Conservation (phyloP, 2,113 vertebrate genomes). For the Notarius lentiginosus region DNA sequence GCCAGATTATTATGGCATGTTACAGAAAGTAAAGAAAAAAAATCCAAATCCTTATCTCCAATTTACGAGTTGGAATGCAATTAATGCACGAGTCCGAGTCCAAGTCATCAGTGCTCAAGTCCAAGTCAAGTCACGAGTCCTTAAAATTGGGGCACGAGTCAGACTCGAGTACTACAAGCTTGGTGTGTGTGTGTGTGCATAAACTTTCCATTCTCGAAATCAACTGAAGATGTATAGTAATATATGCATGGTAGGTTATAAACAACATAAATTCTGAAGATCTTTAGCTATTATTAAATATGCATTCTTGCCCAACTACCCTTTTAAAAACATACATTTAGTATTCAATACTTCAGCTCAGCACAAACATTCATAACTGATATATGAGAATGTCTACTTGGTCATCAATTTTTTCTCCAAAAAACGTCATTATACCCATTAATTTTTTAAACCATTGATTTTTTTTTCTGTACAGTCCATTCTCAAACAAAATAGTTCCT, state of each 20-base stretch:
- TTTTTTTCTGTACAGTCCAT: not conserved
- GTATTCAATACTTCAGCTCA: not conserved
- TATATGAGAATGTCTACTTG: not conserved
- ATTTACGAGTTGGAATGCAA: too few species aligned
- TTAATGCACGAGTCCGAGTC: too few species aligned
- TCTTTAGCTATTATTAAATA: not conserved
- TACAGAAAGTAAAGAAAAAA: too few species aligned
- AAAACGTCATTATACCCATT: not conserved
- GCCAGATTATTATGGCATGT: too few species aligned
- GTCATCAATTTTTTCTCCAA: not conserved
- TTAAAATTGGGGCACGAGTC: too few species aligned
- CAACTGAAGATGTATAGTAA: not conserved
- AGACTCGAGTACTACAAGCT: too few species aligned
- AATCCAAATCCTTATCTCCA: too few species aligned
- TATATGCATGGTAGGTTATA: conserved; percentile 2
- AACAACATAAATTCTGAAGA: not conserved
- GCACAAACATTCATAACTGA: not conserved
- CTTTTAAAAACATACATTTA: not conserved
- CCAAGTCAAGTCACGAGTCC: too few species aligned
- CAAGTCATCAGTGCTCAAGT: too few species aligned
- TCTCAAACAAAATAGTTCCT: not conserved
- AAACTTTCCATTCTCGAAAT: not conserved
- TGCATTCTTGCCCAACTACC: not conserved
- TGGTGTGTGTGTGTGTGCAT: not conserved
- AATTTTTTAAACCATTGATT: not conserved